phyloP scores from a whole-genome alignment of 2,888 invertebrate genomes.

The Anaspis maculata region DNA sequence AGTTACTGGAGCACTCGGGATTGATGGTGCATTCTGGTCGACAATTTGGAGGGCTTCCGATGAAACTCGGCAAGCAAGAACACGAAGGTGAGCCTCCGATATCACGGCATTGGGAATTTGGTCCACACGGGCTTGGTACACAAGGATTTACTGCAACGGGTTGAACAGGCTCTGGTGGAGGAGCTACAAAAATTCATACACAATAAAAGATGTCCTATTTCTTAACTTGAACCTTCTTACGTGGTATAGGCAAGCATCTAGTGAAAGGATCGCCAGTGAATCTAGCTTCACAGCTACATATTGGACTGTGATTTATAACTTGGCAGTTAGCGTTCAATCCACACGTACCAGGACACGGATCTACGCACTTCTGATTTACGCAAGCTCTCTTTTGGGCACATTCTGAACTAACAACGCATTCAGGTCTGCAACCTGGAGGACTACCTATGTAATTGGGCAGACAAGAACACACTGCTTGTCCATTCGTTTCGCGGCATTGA shows the following conservation, averaged over 20 bases:
- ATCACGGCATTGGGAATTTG: conserved; percentile 43
- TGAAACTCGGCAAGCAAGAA: conserved; percentile 53
- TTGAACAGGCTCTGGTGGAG: conserved; percentile 17
- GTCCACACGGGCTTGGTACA: conserved; percentile 70
- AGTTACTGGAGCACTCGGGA: conserved; percentile 62
- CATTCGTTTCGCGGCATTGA: conserved; percentile 67
- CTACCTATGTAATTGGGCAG: conserved; percentile 60
- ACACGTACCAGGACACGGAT: conserved; percentile 77
- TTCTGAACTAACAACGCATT: conserved; percentile 75
- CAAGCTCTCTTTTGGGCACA: conserved; percentile 74
- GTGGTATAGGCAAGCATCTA: conserved; percentile 53
- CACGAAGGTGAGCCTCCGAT: conserved; percentile 55
- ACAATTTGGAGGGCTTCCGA: conserved; percentile 63
- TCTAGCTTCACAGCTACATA: conserved; percentile 66
- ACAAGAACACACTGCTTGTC: conserved; percentile 74
- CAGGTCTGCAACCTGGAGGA: conserved; percentile 75
- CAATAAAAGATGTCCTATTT: neutral
- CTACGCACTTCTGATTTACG: conserved; percentile 70
- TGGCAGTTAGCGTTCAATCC: conserved; percentile 69
- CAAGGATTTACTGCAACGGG: conserved; percentile 55
- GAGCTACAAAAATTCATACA: conserved; percentile 20
- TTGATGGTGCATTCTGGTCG: conserved; percentile 60
- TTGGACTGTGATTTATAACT: conserved; percentile 74
- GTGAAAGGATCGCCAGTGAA: conserved; percentile 75
- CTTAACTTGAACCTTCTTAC: conserved; percentile 6